phyloP scores from a whole-genome alignment of 2,113 vertebrate species.

The Sminthopsis crassicaudata region DNA sequence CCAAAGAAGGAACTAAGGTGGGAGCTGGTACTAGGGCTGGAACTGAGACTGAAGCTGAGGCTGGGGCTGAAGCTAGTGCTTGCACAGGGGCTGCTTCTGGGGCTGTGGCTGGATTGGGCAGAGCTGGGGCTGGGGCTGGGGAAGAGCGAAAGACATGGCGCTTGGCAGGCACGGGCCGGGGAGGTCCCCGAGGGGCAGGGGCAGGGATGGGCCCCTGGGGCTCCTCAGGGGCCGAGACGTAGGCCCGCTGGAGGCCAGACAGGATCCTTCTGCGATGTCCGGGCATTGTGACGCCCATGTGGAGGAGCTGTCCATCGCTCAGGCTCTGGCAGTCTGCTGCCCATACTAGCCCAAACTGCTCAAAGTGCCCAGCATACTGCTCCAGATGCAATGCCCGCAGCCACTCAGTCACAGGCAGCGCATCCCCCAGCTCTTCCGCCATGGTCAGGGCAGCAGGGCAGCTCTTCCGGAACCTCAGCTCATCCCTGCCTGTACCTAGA shows the following conservation, averaged over 20 bases:
- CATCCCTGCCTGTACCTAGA: background rate
- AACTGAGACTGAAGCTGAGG: background rate
- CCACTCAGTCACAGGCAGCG: slow-evolving; percentile 86
- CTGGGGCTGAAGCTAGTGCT: accelerated
- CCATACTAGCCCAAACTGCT: slow-evolving; percentile 78
- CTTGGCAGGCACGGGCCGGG: slow-evolving; percentile 86
- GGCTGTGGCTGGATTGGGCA: background rate
- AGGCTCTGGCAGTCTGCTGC: slow-evolving; percentile 87
- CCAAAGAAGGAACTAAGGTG: background rate
- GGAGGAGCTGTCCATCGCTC: slow-evolving; percentile 82
- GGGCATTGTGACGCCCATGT: slow-evolving; percentile 88
- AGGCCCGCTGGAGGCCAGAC: slow-evolving; percentile 88
- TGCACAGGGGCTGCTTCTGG: background rate
- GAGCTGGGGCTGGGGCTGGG: accelerated
- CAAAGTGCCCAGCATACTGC: slow-evolving; percentile 89
- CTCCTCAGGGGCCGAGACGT: background rate
- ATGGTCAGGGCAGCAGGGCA: slow-evolving; percentile 66
- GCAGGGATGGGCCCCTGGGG: background rate
- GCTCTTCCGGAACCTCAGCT: background rate
- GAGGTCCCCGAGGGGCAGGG: slow-evolving; percentile 3
- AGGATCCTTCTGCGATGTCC: slow-evolving; percentile 94
- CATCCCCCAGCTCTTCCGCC: slow-evolving; percentile 78
- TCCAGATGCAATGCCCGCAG: slow-evolving; percentile 90
- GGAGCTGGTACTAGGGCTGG: accelerated
- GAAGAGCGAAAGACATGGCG: slow-evolving; percentile 85